Evolutionary conservation across 2,888 invertebrate species (phyloP), one percentile per base, ranked within the genome.

Genomic region (Halictus ligatus): DNA sequence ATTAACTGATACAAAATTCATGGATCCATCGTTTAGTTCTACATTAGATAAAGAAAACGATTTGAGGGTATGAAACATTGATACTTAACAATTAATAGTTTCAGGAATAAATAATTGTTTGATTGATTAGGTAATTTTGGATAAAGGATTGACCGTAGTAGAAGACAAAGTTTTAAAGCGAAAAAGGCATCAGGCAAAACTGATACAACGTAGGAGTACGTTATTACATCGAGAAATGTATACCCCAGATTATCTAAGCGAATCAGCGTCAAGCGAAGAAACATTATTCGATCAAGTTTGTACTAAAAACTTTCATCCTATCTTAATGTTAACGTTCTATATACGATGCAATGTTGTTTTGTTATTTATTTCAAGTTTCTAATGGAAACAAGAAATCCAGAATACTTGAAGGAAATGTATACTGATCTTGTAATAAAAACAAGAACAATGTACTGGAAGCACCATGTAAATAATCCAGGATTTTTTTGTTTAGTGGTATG

Each of bases 391-490:
- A 75, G 75, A 81, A 80, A 81, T 21, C 73, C 81, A 25, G 84
- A 87, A 78, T 0, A 82, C 73, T 88, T 94, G 58, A 93, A 94
- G 87, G 78, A 92, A 60, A 85, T 78, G 18, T 93, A 93, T 64
- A 88, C 92, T 12, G 88, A 93, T 50, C 86, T 92, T 50, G 89
- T 94, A 78, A 74, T 95, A 54, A 90, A 92, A 75, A 90, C 92
- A 25, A 92, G 95, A 81, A 86, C 91, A 75, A 81, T 90, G 7
- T 95, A 95, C 80, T 78, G 93, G 6, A 88, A 94, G 29, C 91
- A 94, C 40, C 95, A 95, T 76, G 76, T 86, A 46, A 87, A 91
- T 48, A 94, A 94, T 79, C 94, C 95, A n/a, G 95, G 95, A 78
- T 93, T 94, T 78, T 95, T 94, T 89, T 92, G 91, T 18, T 91